phyloP scores from a whole-genome alignment of 2,888 invertebrate genomes.

The Digitonthophagus gazella region DNA sequence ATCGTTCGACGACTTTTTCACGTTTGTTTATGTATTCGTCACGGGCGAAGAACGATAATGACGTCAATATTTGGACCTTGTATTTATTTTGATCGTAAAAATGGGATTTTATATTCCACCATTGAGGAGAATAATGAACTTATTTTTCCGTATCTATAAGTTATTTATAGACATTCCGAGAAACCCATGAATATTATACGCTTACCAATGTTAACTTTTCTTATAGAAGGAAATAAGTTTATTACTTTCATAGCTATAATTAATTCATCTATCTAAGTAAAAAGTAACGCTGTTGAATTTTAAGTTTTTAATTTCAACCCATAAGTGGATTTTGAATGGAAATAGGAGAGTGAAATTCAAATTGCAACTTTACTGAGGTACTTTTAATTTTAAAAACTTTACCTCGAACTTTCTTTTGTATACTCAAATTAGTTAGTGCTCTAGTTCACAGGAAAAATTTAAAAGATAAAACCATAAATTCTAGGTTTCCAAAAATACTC shows the following conservation, averaged over 20 bases:
- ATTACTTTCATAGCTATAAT: no score
- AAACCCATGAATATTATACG: not conserved
- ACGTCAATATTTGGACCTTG: not conserved
- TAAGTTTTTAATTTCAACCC: not conserved
- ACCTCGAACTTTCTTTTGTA: not conserved
- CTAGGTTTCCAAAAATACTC: not conserved
- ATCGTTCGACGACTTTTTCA: not conserved
- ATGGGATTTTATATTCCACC: not conserved
- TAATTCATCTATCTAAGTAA: not conserved
- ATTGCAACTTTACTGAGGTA: not conserved
- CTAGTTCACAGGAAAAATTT: not conserved
- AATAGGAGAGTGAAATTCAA: not conserved
- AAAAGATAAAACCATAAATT: not conserved
- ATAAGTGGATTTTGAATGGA: not conserved
- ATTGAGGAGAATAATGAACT: not conserved
- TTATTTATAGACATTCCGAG: not conserved
- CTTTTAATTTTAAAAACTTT: not conserved
- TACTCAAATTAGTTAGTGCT: not conserved
- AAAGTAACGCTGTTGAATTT: not conserved
- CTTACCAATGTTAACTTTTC: no score
- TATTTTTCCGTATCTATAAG: not conserved
- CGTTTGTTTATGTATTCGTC: not conserved
- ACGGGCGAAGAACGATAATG: not conserved
- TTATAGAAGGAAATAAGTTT: no score
- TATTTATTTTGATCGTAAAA: not conserved